phyloP scores from a whole-genome alignment of 2,888 invertebrate genomes.

The Fragum whitleyi region DNA sequence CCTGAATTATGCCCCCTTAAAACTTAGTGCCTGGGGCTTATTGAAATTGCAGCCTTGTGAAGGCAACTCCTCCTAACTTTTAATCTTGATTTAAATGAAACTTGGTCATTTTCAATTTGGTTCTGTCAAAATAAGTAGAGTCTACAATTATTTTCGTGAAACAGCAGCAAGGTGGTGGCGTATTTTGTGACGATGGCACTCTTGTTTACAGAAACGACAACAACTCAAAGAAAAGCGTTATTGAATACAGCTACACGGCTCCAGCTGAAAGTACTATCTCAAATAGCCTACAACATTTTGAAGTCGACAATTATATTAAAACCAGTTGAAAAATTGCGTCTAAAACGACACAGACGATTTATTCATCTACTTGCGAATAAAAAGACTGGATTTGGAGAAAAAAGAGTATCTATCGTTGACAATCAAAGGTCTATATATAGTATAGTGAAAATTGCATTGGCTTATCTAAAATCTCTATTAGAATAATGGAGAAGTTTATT shows the following conservation, averaged over 20 bases:
- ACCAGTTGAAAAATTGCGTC: constrained; percentile 1
- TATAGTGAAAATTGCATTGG: no score
- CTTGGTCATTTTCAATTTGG: no score
- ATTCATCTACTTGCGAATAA: background rate
- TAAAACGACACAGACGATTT: constrained; percentile 25
- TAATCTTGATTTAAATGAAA: no score
- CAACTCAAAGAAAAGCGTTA: constrained; percentile 34
- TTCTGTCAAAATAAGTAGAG: no score
- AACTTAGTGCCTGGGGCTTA: no score
- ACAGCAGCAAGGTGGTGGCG: no score
- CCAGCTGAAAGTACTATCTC: constrained; percentile 40
- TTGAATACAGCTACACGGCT: constrained; percentile 30
- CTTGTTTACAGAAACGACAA: constrained; percentile 3
- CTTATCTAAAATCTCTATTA: background rate
- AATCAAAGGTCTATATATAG: background rate
- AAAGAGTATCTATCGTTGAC: background rate
- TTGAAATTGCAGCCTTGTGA: no score
- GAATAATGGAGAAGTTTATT: constrained; percentile 40
- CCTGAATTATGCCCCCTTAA: no score
- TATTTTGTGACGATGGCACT: no score
- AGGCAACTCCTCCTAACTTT: no score
- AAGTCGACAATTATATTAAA: background rate
- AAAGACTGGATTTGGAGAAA: no score
- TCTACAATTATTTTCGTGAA: no score
- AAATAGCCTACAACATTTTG: constrained; percentile 34